Base-by-base conservation (phyloP, 1,140 invertebrate genomes). In the Neuroterus valhalla region DNA sequence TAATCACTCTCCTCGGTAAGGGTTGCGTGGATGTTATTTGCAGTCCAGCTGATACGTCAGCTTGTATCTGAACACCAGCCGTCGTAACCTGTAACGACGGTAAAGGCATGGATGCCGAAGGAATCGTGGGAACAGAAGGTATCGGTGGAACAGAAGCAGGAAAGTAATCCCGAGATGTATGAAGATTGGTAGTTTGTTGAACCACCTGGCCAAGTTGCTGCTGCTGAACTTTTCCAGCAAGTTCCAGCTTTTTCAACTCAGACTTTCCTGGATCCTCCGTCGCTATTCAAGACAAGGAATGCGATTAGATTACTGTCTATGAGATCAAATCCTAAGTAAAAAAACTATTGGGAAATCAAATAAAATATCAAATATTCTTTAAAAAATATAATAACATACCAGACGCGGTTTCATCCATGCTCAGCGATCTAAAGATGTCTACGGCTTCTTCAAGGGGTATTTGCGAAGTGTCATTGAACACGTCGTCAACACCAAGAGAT, bases 351-450 rank as follows among this genome's bases (percentile, higher is more conserved):
- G 6, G 31, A 38, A 38, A 38, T 38, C 6, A 0, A 38, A 38
- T 5, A 8, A 38, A 1, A 8, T 5, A 38, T 8, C 31, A 0
- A 38, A 38, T 5, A 5, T 38, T 38, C 31, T 8, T 0, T 23
- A 45, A 31, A 26, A 77, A 43, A 48, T 42, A 26, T 26, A 50
- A 19, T 68, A 52, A 86, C 76, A 88, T 85, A 91, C 91, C 90
- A 74, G 90, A 87, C 38, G 88, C 84, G 42, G 89, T 85, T 79
- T 92, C 91, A 44, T 91, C 90, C 17, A 91, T 88, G 72, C 86
- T 90, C 76, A 92, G 90, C 19, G 90, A 89, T 81, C 91, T 90
- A 48, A 93, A 88, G 55, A 91, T 91, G 81, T 92, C 91, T 50
- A 91, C 91, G 55, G 91, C 90, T 75, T 92, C 91, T 67, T 92